phyloP scores from a whole-genome alignment of 2,888 invertebrate genomes.

The Linnaemya tessellans region DNA sequence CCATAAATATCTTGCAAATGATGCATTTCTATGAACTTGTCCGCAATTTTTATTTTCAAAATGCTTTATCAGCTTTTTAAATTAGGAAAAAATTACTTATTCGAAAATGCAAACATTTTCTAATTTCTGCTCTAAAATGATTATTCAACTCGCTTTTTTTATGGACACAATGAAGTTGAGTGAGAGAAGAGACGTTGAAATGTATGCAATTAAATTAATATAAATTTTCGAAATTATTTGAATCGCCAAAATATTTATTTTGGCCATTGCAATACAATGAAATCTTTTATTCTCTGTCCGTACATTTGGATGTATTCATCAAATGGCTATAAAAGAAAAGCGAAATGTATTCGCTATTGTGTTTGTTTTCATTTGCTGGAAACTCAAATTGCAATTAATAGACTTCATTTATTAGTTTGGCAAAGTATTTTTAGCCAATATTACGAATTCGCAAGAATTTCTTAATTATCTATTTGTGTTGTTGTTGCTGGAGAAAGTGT shows the following conservation, averaged over 20 bases:
- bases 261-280: conserved; percentile 32
- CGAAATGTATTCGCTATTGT: background rate
- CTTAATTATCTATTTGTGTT: conserved; percentile 32
- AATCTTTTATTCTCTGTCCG: background rate
- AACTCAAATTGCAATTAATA: conserved; percentile 30
- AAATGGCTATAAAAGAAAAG: background rate
- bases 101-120: background rate
- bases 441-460: conserved; percentile 20
- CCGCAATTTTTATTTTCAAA: too few relatives aligned
- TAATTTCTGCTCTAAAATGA: background rate
- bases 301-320: background rate
- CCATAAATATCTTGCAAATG: too few relatives aligned
- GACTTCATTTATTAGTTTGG: conserved; percentile 3
- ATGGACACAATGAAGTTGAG: background rate
- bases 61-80: background rate
- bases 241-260: conserved; percentile 44
- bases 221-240: conserved; percentile 12
- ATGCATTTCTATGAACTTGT: too few relatives aligned
- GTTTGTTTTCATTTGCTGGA: conserved; percentile 18
- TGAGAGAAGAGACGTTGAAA: conserved; percentile 27
- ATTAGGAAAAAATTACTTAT: background rate
- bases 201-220: conserved; percentile 31
- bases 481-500: conserved; percentile 56
- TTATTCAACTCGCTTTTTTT: background rate
- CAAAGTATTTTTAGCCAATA: conserved; percentile 57